Conservation (phyloP, 1,140 invertebrate species). For the Nasonia longicornis region DNA sequence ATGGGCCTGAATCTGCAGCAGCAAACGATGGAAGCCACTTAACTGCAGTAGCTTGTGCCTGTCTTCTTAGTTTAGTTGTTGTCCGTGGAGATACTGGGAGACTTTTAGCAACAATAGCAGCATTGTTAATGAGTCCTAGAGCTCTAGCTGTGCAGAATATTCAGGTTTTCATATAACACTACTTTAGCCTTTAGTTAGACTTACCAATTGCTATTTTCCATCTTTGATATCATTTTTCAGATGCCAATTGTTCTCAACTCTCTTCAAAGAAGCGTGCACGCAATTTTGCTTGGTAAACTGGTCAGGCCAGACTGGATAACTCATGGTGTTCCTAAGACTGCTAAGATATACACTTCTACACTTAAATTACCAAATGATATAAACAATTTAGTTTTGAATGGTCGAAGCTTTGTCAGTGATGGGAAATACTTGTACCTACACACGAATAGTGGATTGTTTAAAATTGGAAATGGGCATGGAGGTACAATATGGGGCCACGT, state of each 20-base stretch:
- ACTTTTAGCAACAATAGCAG: slow-evolving; percentile 86
- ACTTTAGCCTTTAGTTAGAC: neutral
- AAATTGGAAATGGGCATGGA: slow-evolving; percentile 93
- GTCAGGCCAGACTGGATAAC: slow-evolving; percentile 88
- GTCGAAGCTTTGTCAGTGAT: slow-evolving; percentile 79
- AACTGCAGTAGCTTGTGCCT: slow-evolving; percentile 89
- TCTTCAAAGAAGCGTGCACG: slow-evolving; percentile 90
- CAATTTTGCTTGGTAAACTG: slow-evolving; percentile 86
- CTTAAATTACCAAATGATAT: slow-evolving; percentile 71
- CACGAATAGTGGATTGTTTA: slow-evolving; percentile 79
- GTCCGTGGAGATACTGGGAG: slow-evolving; percentile 94
- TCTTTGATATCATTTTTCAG: slow-evolving; percentile 65
- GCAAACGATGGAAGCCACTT: slow-evolving; percentile 76
- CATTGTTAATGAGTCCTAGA: slow-evolving; percentile 88
- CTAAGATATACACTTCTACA: slow-evolving; percentile 80
- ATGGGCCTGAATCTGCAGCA: slow-evolving; percentile 71
- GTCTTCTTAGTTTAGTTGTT: slow-evolving; percentile 90
- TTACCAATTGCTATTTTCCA: slow-evolving; percentile 37
- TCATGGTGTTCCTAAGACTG: slow-evolving; percentile 85
- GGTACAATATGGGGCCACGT: slow-evolving; percentile 90
- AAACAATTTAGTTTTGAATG: slow-evolving; percentile 68
- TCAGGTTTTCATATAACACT: slow-evolving; percentile 70
- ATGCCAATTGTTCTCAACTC: slow-evolving; percentile 88
- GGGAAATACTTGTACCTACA: slow-evolving; percentile 89
- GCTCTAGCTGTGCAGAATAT: slow-evolving; percentile 83